Conservation (phyloP, 2,888 invertebrate species). For the Phymatocera aterrima region DNA sequence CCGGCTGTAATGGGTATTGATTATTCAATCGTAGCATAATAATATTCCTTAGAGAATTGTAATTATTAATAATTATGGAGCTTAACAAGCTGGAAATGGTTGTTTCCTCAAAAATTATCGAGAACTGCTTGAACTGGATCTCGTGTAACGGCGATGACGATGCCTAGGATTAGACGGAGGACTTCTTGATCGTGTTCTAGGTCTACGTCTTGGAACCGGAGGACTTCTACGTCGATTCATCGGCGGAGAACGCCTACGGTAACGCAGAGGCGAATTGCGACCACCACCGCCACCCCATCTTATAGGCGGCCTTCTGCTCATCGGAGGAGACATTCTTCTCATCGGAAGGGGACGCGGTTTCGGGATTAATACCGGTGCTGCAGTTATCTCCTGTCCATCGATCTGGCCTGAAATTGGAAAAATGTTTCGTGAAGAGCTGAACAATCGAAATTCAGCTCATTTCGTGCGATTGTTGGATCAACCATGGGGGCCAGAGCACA, state of each 20-base stretch:
- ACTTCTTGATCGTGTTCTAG: slow-evolving; percentile 77
- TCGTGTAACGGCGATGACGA: slow-evolving; percentile 83
- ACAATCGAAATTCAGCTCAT: slow-evolving; percentile 3
- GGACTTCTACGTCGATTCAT: slow-evolving; percentile 78
- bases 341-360: slow-evolving; percentile 81
- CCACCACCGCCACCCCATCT: slow-evolving; percentile 75
- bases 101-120: slow-evolving; percentile 72
- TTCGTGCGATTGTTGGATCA: no score
- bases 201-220: slow-evolving; percentile 79
- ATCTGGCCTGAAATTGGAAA: slow-evolving; percentile 85
- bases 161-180: slow-evolving; percentile 75
- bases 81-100: no score
- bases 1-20: no score
- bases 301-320: slow-evolving; percentile 77
- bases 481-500: no score
- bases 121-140: slow-evolving; percentile 86
- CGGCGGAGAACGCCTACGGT: slow-evolving; percentile 73
- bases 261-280: slow-evolving; percentile 74
- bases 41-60: background rate
- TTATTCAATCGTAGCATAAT: background rate
- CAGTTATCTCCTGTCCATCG: slow-evolving; percentile 96
- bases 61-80: no score
- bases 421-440: background rate
- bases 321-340: slow-evolving; percentile 69
- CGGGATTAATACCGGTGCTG: slow-evolving; percentile 92